A percentile compares a stretch with the other conserved stretches of the same genome.
Conservation (phyloP, 1,140 invertebrate genomes). For the Belonocnema kinseyi region DNA sequence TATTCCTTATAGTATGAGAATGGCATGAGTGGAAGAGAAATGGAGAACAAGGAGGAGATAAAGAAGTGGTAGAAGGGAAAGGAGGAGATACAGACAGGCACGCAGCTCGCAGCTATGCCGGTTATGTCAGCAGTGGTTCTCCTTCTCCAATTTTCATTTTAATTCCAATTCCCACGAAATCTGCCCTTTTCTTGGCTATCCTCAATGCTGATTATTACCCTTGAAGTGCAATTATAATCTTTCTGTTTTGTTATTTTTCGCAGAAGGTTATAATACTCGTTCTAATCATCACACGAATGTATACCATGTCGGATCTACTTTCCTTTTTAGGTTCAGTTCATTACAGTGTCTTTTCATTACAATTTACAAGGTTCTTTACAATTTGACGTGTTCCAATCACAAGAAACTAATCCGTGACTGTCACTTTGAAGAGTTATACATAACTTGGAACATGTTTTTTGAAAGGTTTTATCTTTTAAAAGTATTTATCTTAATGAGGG, state of each 20-base stretch:
- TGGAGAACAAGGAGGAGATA: slow-evolving; percentile 46
- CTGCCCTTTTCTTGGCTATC: neutral
- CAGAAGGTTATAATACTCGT: neutral
- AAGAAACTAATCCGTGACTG: no score
- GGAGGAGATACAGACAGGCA: slow-evolving; percentile 41
- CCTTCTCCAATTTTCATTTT: slow-evolving; percentile 42
- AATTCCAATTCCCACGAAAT: slow-evolving; percentile 14
- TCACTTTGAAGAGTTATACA: no score
- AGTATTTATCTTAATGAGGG: no score
- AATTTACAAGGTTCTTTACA: no score
- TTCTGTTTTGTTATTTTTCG: neutral
- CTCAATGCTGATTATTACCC: slow-evolving; percentile 13
- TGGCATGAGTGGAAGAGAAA: slow-evolving; percentile 42
- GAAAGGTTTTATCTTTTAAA: no score
- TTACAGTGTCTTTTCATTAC: no score
- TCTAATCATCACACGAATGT: neutral
- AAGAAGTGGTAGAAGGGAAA: slow-evolving; percentile 32
- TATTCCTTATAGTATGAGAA: slow-evolving; percentile 52
- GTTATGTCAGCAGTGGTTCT: slow-evolving; percentile 63
- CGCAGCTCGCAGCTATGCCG: slow-evolving; percentile 59
- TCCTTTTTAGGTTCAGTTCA: neutral
- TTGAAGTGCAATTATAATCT: slow-evolving; percentile 24
- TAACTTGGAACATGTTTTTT: no score
- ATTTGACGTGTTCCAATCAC: no score
- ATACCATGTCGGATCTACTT: neutral